Evolutionary conservation across 2,888 invertebrate species (phyloP).

Genomic region (Alloscopus bannaensis): DNA sequence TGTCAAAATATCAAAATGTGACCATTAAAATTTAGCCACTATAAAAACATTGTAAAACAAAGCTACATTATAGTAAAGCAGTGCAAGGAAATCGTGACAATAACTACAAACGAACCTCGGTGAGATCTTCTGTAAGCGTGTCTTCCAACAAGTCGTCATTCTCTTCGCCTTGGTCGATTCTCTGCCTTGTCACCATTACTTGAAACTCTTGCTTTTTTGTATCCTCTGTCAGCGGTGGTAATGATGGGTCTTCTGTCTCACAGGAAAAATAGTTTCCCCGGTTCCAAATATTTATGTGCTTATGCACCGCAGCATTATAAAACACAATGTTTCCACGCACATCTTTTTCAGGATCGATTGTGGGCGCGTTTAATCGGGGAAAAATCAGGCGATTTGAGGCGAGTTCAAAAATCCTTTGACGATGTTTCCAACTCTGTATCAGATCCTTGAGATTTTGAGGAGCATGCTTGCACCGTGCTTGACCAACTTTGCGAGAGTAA

Average conservation of each 20-base stretch:
- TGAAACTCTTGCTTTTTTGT: slow-evolving; percentile 17
- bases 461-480: slow-evolving; percentile 4
- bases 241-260: background rate
- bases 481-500: slow-evolving; percentile 32
- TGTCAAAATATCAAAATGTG: too few species aligned
- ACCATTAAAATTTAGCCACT: too few species aligned
- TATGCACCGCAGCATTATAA: background rate
- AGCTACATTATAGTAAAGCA: too few species aligned
- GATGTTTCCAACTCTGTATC: slow-evolving; percentile 56
- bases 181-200: slow-evolving; percentile 8
- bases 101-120: too few species aligned
- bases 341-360: background rate
- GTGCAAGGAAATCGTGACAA: too few species aligned
- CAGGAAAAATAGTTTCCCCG: slow-evolving; percentile 40
- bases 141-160: too few species aligned
- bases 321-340: slow-evolving; percentile 26
- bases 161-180: background rate
- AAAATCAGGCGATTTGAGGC: slow-evolving; percentile 28
- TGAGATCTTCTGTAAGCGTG: too few species aligned
- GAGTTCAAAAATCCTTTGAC: slow-evolving; percentile 35
- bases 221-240: background rate
- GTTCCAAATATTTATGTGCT: slow-evolving; percentile 44
- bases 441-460: slow-evolving; percentile 31
- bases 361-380: slow-evolving; percentile 1
- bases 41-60: too few species aligned